phyloP scores from a whole-genome alignment of 2,797 vertebrate genomes.

The Pangasius macronema region DNA sequence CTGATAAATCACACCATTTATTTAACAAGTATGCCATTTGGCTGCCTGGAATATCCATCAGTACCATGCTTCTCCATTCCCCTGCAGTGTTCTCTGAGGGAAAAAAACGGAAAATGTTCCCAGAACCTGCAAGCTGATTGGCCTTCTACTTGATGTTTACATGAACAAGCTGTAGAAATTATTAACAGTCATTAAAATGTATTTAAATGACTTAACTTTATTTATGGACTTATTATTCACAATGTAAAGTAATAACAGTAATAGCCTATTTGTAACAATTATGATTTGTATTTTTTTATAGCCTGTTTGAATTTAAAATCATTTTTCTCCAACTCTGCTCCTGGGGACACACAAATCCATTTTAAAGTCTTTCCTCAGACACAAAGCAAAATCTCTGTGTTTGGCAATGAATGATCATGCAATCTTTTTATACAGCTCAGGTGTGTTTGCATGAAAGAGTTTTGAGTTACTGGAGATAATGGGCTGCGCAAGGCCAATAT shows the following conservation, averaged over 20 bases:
- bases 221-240: neutral
- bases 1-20: neutral
- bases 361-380: neutral
- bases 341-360: neutral
- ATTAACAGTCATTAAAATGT: neutral
- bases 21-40: neutral
- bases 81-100: neutral
- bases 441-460: neutral
- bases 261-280: no score
- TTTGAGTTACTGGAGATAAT: neutral
- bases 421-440: neutral
- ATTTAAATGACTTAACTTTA: neutral
- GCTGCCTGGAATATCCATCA: neutral
- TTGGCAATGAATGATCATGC: neutral
- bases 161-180: neutral
- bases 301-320: neutral
- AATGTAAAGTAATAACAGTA: neutral
- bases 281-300: neutral
- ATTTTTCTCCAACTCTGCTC: neutral
- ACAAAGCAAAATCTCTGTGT: neutral
- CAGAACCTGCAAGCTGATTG: neutral
- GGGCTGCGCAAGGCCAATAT: neutral
- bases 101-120: neutral
- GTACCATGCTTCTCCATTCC: neutral
- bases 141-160: neutral